These are phyloP conservation scores for Procambarus clarkii DNA, from an alignment of 1,140 invertebrate species.

Conservation along the genomic window DNA sequence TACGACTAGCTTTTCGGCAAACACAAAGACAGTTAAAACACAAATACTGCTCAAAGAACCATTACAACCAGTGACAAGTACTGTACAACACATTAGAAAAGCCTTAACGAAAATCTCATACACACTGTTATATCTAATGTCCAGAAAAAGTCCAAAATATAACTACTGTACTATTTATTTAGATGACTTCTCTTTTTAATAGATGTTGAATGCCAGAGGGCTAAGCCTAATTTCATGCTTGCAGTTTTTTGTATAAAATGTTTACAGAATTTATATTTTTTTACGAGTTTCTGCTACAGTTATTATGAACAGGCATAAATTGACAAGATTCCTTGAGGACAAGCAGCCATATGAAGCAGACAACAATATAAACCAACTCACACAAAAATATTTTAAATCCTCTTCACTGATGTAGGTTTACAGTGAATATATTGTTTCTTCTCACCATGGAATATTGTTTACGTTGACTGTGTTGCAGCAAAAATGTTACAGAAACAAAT, in stretches of 20 bases:
- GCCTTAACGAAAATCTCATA: not conserved
- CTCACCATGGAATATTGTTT: too few relatives aligned
- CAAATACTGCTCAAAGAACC: not conserved
- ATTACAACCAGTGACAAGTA: not conserved
- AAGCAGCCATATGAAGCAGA: not conserved
- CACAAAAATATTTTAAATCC: too few relatives aligned
- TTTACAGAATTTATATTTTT: not conserved
- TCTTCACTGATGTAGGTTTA: too few relatives aligned
- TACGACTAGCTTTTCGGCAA: not conserved
- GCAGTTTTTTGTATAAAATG: not conserved
- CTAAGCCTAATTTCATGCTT: not conserved
- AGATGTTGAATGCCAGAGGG: too few relatives aligned
- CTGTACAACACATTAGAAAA: not conserved
- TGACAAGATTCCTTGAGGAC: not conserved
- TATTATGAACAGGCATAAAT: not conserved
- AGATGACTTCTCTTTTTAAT: too few relatives aligned
- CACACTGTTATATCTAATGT: not conserved
- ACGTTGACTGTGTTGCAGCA: too few relatives aligned
- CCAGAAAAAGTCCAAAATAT: not conserved
- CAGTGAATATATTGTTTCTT: too few relatives aligned
- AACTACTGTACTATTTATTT: not conserved
- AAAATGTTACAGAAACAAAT: too few relatives aligned
- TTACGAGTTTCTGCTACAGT: not conserved
- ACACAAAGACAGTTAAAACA: not conserved
- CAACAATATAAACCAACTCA: not conserved